These are phyloP conservation scores for Marmota monax DNA, from an alignment of 2,113 vertebrate species.

Conservation along the genomic window DNA sequence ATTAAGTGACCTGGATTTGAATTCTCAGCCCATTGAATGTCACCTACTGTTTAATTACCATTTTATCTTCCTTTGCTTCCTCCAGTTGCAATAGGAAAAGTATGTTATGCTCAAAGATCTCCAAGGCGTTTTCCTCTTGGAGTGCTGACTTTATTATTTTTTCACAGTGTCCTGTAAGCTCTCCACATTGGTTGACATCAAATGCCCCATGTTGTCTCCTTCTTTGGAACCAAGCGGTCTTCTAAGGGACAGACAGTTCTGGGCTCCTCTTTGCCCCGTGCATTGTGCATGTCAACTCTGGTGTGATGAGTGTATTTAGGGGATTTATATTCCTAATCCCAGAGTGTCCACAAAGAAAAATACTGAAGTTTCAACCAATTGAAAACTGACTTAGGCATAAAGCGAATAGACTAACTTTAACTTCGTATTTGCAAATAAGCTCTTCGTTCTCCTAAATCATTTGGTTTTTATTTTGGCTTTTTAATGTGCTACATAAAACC, in stretches of 20 bases:
- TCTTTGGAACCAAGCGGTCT: not conserved
- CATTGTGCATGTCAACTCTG: not conserved
- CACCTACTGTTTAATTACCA: not conserved
- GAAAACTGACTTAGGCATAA: slow-evolving; percentile 76
- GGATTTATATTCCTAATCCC: slow-evolving; percentile 57
- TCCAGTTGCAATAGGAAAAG: not conserved
- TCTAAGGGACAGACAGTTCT: not conserved
- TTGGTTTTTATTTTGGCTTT: slow-evolving; percentile 76
- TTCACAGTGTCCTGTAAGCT: not conserved
- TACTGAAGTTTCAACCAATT: slow-evolving; percentile 61
- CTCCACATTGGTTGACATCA: not conserved
- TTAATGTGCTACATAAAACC: slow-evolving; percentile 66
- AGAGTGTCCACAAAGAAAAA: slow-evolving; percentile 36
- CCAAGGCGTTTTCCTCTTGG: not conserved
- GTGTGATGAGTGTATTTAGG: not conserved
- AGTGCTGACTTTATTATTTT: not conserved
- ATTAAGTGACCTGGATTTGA: not conserved
- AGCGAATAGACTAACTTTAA: slow-evolving; percentile 48
- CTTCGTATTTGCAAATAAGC: slow-evolving; percentile 68
- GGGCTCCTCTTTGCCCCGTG: not conserved
- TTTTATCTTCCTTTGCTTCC: not conserved
- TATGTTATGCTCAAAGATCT: not conserved
- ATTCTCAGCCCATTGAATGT: not conserved
- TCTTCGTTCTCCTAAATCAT: slow-evolving; percentile 56
- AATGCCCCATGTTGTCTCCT: not conserved